A percentile compares a stretch with the other conserved stretches of the same genome.
These are phyloP conservation scores for Ligdia adustata DNA, from an alignment of 2,888 invertebrate species.

Conservation along the genomic window DNA sequence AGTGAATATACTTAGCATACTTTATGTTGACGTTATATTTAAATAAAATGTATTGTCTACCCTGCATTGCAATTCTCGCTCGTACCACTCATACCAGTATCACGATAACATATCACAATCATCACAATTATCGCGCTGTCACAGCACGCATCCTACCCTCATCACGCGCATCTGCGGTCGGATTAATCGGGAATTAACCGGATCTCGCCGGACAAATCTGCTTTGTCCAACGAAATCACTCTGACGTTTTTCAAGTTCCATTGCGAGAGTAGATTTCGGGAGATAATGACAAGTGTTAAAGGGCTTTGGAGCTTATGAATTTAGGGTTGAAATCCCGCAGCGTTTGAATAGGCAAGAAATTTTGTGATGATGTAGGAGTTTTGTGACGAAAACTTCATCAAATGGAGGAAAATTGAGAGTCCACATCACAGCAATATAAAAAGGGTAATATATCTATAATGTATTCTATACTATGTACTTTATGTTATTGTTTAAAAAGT, in stretches of 20 bases:
- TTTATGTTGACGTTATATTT: no score
- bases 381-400: no score
- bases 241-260: constrained; percentile 49
- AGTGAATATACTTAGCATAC: no score
- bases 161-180: constrained; percentile 68
- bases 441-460: no score
- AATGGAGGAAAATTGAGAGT: no score
- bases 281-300: constrained; percentile 7
- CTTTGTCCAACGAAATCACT: constrained; percentile 56
- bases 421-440: no score
- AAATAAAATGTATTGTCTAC: no score
- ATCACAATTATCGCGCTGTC: constrained; percentile 75
- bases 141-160: constrained; percentile 59
- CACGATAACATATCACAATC: constrained; percentile 52
- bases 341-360: not conserved
- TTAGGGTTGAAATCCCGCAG: not conserved
- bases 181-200: constrained; percentile 51
- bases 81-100: not conserved
- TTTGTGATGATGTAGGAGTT: not conserved
- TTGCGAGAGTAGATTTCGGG: constrained; percentile 13
- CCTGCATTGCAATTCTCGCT: no score
- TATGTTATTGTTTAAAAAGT: no score
- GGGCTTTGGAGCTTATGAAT: constrained; percentile 12
- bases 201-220: constrained; percentile 55
- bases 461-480: no score